These are phyloP conservation scores for Cotesia glomerata DNA, from an alignment of 1,140 invertebrate genomes.

Conservation along the genomic window DNA sequence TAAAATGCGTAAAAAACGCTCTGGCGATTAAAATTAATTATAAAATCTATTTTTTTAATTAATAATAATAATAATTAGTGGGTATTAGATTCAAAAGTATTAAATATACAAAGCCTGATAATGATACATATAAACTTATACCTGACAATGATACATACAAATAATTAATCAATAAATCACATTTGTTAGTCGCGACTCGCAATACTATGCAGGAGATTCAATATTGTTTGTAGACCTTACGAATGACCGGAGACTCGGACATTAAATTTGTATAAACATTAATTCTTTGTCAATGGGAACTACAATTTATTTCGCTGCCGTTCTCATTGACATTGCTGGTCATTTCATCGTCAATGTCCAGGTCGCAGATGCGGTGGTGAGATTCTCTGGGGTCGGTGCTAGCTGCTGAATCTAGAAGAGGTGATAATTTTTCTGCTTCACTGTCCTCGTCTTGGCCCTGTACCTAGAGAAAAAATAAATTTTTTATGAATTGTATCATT, in stretches of 20 bases:
- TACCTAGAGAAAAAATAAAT: conserved; percentile 39
- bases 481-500: conserved; percentile 6
- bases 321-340: conserved; percentile 52
- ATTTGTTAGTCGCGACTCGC: too few species aligned
- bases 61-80: too few species aligned
- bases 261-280: conserved; percentile 39
- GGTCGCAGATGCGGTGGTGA: conserved; percentile 52
- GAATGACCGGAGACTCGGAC: conserved; percentile 30
- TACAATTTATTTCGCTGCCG: conserved; percentile 48
- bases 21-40: too few species aligned
- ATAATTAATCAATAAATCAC: too few species aligned
- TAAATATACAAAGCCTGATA: too few species aligned
- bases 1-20: too few species aligned
- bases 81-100: too few species aligned
- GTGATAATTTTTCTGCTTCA: conserved; percentile 80
- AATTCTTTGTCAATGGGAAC: conserved; percentile 50
- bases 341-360: conserved; percentile 55
- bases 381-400: conserved; percentile 57
- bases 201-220: conserved; percentile 3
- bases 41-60: too few species aligned
- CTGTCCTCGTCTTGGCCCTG: conserved; percentile 76
- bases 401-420: conserved; percentile 68
- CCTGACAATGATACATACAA: too few species aligned
- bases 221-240: conserved; percentile 26
- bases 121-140: too few species aligned